These are phyloP conservation scores for Lepidurus packardi DNA, from an alignment of 1,140 invertebrate genomes.

Conservation along the genomic window DNA sequence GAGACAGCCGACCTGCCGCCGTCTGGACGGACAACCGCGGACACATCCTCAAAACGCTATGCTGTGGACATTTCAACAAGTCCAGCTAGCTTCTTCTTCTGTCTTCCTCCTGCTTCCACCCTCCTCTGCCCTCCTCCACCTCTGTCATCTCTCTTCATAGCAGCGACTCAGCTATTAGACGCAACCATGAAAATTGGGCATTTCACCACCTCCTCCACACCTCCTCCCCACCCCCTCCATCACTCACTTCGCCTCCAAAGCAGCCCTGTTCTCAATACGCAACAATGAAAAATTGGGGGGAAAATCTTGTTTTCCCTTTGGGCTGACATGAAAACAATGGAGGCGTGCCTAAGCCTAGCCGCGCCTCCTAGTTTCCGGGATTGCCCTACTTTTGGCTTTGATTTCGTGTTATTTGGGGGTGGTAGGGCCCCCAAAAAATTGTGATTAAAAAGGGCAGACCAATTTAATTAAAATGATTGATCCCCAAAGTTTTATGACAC, in stretches of 20 bases:
- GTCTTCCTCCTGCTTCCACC: not conserved
- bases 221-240: too few relatives aligned
- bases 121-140: not conserved
- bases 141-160: not conserved
- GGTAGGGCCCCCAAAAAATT: not conserved
- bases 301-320: too few relatives aligned
- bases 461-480: slow-evolving; percentile 17
- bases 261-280: too few relatives aligned
- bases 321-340: too few relatives aligned
- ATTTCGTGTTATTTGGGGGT: not conserved
- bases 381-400: not conserved
- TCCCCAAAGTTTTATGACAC: not conserved
- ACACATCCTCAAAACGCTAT: not conserved
- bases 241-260: too few relatives aligned
- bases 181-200: too few relatives aligned
- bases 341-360: too few relatives aligned
- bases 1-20: slow-evolving; percentile 19
- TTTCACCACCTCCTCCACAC: too few relatives aligned
- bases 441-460: not conserved
- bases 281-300: too few relatives aligned
- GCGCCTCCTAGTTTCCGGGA: not conserved
- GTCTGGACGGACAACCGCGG: slow-evolving; percentile 1
- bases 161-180: not conserved
- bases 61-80: slow-evolving; percentile 21
- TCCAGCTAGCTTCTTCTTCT: slow-evolving; percentile 18